Evolutionary conservation across 1,140 invertebrate genomes (phyloP), one percentile per base, ranked within the genome.

Genomic region (Calliphora vicina): DNA sequence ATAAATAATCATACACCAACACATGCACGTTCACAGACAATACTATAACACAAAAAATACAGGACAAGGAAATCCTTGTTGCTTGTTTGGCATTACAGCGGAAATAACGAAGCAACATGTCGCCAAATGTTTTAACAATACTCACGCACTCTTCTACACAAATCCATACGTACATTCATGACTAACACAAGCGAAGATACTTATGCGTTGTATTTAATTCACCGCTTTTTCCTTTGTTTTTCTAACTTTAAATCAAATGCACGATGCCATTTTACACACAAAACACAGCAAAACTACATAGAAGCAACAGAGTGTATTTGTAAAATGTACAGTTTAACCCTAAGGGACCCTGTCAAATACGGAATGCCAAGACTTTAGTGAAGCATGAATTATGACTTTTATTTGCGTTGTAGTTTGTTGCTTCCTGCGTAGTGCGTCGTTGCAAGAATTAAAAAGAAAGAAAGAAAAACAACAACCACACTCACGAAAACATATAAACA

Each of bases 311-410:
- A 78, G 74, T 78, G 45, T 50, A 50, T 50, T 50, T 50, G 12
- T 35, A 50, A 17, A 50, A 78, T 78, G 74, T 78, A 78, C 74
- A 78, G 73, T 78, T 78, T 78, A 78, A 78, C 74, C 35, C 74
- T 43, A 78, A 78, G 42, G 74, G 74, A 78, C 20, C 35, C 35
- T 23, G 42, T 43, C 35, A 20, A 78, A 78, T 78, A 43, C 13
- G 26, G 72, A 35, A 13, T 50, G 12, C 45, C 29, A 74, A 74
- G 72, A n/a, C 35, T 78, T 20, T 43, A 43, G n/a, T 78, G 74
- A 43, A 78, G n/a, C 74, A 78, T 78, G 35, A 78, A 43, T 43
- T 78, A 45, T 78, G 74, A 23, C 20, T 25, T 78, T 78, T 78
- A 78, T 78, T 78, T 78, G 74, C 35, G 74, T 78, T 78, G 35